phyloP scores from a whole-genome alignment of 2,113 vertebrate species.

The Tor tambroides region DNA sequence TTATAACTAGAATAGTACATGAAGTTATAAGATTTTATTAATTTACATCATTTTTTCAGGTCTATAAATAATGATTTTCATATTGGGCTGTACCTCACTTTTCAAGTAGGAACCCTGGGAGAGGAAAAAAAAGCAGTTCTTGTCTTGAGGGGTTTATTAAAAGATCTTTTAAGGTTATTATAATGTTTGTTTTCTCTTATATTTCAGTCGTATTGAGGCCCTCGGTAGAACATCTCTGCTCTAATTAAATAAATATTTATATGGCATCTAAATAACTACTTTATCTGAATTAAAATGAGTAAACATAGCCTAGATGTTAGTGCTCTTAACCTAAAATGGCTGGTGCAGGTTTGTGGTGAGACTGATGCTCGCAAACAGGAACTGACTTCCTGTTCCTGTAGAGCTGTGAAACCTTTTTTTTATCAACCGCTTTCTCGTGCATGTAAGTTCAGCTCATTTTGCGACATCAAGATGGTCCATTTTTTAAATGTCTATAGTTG shows the following conservation, averaged over 20 bases:
- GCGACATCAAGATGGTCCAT: no score
- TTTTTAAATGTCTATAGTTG: not conserved
- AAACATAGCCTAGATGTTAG: not conserved
- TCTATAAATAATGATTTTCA: not conserved
- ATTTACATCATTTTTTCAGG: not conserved
- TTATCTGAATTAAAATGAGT: not conserved
- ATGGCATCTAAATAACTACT: not conserved
- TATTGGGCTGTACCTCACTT: no score
- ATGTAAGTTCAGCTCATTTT: not conserved
- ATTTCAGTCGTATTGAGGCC: not conserved
- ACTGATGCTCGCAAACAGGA: conserved; percentile 18
- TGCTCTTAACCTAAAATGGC: not conserved
- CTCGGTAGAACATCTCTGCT: not conserved
- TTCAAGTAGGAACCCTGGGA: no score
- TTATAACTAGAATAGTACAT: no score
- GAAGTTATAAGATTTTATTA: no score
- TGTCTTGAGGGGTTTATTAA: not conserved
- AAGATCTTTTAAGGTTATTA: not conserved
- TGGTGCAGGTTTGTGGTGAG: conserved; percentile 35
- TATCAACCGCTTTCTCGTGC: not conserved
- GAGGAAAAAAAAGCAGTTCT: no score
- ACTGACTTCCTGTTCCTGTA: conserved; percentile 48
- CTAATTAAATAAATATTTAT: not conserved
- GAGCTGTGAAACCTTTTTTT: conserved; percentile 29
- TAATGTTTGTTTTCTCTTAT: not conserved